Evolutionary conservation across 1,140 invertebrate genomes (phyloP).

Genomic region (Diprion similis): DNA sequence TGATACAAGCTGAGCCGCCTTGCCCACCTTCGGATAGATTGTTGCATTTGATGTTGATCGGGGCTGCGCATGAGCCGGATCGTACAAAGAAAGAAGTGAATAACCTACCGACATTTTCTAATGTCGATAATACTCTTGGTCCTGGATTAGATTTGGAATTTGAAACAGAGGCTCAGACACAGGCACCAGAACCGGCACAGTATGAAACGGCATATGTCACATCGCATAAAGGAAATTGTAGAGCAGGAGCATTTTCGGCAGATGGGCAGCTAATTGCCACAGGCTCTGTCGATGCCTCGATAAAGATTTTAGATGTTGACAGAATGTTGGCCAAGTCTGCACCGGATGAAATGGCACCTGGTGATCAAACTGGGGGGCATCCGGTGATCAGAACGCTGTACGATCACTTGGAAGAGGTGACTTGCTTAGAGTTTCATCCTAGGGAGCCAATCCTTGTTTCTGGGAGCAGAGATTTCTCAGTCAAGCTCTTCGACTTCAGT

Average conservation of each 20-base stretch:
- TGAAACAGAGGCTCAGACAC: conserved; percentile 89
- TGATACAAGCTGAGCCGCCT: conserved; percentile 86
- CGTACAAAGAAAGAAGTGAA: conserved; percentile 54
- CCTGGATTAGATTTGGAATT: conserved; percentile 94
- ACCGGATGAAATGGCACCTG: conserved; percentile 80
- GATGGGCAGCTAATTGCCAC: conserved; percentile 98
- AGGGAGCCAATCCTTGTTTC: conserved; percentile 91
- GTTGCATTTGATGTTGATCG: conserved; percentile 84
- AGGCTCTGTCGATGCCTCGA: conserved; percentile 97
- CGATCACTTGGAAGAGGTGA: conserved; percentile 98
- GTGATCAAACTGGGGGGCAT: conserved; percentile 89
- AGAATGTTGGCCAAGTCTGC: conserved; percentile 95
- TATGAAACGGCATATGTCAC: conserved; percentile 99
- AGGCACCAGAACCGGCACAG: conserved; percentile 91
- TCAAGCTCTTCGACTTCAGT: conserved; percentile 97
- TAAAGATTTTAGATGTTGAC: conserved; percentile 98
- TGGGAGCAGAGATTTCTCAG: conserved; percentile 90
- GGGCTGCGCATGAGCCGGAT: conserved; percentile 86
- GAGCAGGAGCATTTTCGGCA: conserved; percentile 92
- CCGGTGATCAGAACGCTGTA: conserved; percentile 99
- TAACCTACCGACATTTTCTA: conserved; percentile 65
- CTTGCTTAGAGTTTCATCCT: conserved; percentile 96
- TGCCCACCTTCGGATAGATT: conserved; percentile 96
- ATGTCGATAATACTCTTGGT: conserved; percentile 76
- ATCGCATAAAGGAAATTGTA: conserved; percentile 95